These are phyloP conservation scores for Danaus melanippus DNA, from an alignment of 1,140 invertebrate species.

Conservation along the genomic window DNA sequence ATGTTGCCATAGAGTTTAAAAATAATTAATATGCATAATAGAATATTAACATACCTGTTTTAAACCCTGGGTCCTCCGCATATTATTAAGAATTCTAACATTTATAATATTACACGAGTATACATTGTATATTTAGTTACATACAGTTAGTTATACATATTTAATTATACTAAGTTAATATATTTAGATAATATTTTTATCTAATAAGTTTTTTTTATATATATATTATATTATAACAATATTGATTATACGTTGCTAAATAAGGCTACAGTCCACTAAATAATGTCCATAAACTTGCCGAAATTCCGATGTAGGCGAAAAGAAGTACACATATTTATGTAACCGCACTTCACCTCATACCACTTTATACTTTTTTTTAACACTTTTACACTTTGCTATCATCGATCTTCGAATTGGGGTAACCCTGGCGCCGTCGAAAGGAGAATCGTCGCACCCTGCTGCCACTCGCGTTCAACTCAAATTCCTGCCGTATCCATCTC, in stretches of 20 bases:
- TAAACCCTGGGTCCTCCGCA: slow-evolving; percentile 1
- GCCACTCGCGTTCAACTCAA: too few relatives aligned
- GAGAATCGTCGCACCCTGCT: too few relatives aligned
- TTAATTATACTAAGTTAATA: slow-evolving; percentile 4
- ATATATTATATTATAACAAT: not conserved
- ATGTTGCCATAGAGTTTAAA: slow-evolving; percentile 3
- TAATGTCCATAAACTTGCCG: slow-evolving; percentile 11
- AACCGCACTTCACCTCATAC: slow-evolving; percentile 10
- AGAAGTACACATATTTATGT: slow-evolving; percentile 10
- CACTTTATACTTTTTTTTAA: slow-evolving; percentile 1
- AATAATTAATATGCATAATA: not conserved
- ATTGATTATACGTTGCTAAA: slow-evolving; percentile 7
- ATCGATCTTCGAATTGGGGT: too few relatives aligned
- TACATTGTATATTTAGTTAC: slow-evolving; percentile 5
- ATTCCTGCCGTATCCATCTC: not conserved
- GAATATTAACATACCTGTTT: slow-evolving; percentile 2
- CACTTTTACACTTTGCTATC: too few relatives aligned
- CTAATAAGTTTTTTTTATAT: not conserved
- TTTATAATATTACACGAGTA: not conserved
- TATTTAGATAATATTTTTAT: slow-evolving; percentile 3
- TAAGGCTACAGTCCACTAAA: slow-evolving; percentile 11
- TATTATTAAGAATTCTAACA: not conserved
- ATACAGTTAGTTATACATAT: slow-evolving; percentile 8
- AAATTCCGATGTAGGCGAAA: slow-evolving; percentile 10
- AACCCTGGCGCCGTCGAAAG: too few relatives aligned